Evolutionary conservation across 2,888 invertebrate species (phyloP), one percentile per base, ranked within the genome.

Genomic region (Frankliniella intonsa): DNA sequence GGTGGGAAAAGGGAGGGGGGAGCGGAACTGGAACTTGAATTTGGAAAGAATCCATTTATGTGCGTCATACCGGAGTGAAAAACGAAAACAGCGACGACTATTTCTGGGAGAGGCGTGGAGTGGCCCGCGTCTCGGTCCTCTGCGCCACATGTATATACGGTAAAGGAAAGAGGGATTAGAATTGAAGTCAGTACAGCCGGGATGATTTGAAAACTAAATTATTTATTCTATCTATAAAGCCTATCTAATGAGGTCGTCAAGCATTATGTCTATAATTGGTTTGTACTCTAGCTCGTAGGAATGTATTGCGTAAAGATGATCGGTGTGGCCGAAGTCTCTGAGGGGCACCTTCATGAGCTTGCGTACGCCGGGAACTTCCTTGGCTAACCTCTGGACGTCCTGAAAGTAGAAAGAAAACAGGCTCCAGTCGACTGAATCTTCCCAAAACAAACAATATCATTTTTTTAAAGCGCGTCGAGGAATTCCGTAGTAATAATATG

Each of bases 211-310:
- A 38, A 55, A 12, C 0, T 25, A 11, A 76, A 25, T 76, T 25
- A 76, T 76, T 25, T 25, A 76, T 76, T 76, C 9, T 62, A n/a
- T 19, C 62, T n/a, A 19, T 62, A 62, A 76, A 8, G 12, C 55
- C 55, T 55, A 55, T 19, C 55, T 38, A 38, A 38, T 5, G 38
- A 38, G 2, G 38, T 38, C 38, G 38, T 38, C 38, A 12, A 76
- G 22, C 69, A 76, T 76, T 7, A 76, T 25, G 9, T 25, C 25
- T 22, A 76, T 76, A 25, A 76, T 76, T 76, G 12, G 22, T 76
- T 76, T 76, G 25, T 76, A 76, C 69, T 76, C 69, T 76, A 76
- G 25, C 9, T 76, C 22, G 69, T 76, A 76, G 69, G 69, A 22
- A 25, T 76, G 69, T 12, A 25, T 76, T 8, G 69, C 69, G 69